Percentiles rank a stretch among this genome's conserved stretches.
Conservation (phyloP, 2,113 vertebrate species). For the Malaclemys terrapin region DNA sequence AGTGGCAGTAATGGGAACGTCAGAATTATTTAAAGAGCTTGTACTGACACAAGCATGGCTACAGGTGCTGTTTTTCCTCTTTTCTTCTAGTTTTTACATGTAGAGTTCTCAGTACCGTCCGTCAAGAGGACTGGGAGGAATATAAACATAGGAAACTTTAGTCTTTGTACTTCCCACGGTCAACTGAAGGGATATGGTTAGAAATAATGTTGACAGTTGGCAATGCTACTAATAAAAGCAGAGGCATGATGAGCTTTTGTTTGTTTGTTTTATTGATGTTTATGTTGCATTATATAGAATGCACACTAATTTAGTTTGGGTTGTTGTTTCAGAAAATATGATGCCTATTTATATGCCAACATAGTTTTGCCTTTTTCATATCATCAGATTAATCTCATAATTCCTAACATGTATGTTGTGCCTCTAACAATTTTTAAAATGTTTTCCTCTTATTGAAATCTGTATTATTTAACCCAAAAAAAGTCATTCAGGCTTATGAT, state of each 20-base stretch:
- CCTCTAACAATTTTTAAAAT: neutral
- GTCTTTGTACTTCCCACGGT: neutral
- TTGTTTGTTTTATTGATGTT: neutral
- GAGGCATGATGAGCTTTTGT: neutral
- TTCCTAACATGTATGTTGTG: neutral
- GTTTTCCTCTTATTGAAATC: neutral
- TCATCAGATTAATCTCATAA: neutral
- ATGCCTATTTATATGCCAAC: fast-evolving
- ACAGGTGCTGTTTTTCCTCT: neutral
- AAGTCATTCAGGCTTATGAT: too few species aligned
- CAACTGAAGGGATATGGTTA: neutral
- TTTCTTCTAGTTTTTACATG: neutral
- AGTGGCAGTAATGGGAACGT: neutral
- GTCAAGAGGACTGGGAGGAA: neutral
- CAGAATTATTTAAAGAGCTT: neutral
- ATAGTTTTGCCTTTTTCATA: neutral
- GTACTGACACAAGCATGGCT: neutral
- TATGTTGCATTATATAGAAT: neutral
- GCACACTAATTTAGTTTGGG: too few species aligned
- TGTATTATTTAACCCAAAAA: too few species aligned
- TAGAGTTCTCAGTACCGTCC: neutral
- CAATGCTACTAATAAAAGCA: neutral
- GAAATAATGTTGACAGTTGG: neutral
- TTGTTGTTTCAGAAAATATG: too few species aligned
- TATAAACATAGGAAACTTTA: fast-evolving